These are phyloP conservation scores for Lates calcarifer DNA, from an alignment of 2,113 vertebrate species.

Conservation along the genomic window DNA sequence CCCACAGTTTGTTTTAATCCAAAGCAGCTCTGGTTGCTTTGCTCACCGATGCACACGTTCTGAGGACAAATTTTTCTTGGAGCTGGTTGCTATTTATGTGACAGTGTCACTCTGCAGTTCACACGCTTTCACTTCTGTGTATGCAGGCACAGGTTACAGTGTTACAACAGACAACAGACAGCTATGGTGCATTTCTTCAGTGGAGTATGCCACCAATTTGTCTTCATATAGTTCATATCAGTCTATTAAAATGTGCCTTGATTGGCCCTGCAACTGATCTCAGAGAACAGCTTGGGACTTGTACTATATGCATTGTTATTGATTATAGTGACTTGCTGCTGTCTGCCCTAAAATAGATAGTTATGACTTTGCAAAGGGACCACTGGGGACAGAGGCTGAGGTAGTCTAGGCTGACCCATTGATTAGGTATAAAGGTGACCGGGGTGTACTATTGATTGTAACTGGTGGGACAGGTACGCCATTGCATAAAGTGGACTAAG, in stretches of 20 bases:
- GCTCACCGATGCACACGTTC: background rate
- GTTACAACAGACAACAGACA: background rate
- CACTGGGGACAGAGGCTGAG: conserved; percentile 45
- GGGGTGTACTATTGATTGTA: conserved; percentile 76
- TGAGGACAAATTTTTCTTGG: conserved; percentile 2
- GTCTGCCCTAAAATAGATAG: conserved; percentile 71
- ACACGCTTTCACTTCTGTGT: background rate
- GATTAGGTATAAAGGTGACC: conserved; percentile 75
- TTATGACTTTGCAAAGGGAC: conserved; percentile 75
- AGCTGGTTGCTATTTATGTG: conserved; percentile 1
- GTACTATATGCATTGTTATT: conserved; percentile 53
- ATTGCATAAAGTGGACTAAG: conserved; percentile 41
- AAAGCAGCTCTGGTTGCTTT: conserved; percentile 23
- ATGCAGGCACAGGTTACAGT: background rate
- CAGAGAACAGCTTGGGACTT: conserved; percentile 49
- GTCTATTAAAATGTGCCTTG: conserved; percentile 37
- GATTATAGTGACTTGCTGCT: conserved; percentile 61
- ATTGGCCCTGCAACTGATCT: conserved; percentile 42
- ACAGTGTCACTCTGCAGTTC: background rate
- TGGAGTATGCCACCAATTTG: conserved; percentile 1
- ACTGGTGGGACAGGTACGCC: conserved; percentile 48
- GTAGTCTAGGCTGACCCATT: conserved; percentile 73
- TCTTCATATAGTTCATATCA: conserved; percentile 9
- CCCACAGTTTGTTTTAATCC: conserved; percentile 23
- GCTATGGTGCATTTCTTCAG: background rate